phyloP scores from a whole-genome alignment of 2,113 vertebrate species.

The Synchiropus splendidus region DNA sequence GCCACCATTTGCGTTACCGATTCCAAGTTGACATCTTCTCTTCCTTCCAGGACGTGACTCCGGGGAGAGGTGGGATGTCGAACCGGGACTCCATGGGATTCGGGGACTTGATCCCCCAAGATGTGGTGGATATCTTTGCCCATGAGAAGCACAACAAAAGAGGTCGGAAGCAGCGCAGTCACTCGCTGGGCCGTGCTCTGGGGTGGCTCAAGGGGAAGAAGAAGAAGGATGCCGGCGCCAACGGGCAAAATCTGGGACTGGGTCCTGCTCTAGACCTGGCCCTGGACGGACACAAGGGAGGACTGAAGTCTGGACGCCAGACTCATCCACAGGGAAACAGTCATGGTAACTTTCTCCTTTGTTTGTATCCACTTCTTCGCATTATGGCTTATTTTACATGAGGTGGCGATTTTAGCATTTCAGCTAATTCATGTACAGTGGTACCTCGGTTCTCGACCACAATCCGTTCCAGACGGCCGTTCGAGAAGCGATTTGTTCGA shows the following conservation, averaged over 20 bases:
- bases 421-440: no score
- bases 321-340: constrained; percentile 36
- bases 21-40: no score
- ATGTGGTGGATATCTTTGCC: constrained; percentile 67
- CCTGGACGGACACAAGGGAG: constrained; percentile 39
- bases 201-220: constrained; percentile 59
- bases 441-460: no score
- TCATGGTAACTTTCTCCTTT: constrained; percentile 27
- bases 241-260: constrained; percentile 40
- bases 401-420: background rate
- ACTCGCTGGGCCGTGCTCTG: constrained; percentile 47
- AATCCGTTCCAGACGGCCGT: no score
- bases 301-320: constrained; percentile 33
- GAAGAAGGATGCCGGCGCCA: constrained; percentile 31
- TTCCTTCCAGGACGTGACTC: constrained; percentile 24
- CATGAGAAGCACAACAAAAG: constrained; percentile 54
- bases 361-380: background rate
- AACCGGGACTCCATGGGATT: constrained; percentile 61
- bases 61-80: constrained; percentile 54
- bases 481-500: no score
- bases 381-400: background rate
- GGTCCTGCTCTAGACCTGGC: constrained; percentile 51
- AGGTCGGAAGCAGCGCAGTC: constrained; percentile 64
- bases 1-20: no score
- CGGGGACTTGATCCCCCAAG: constrained; percentile 69